Evolutionary conservation across 1,140 invertebrate genomes (phyloP).

Genomic region (Zeugodacus cucurbitae): DNA sequence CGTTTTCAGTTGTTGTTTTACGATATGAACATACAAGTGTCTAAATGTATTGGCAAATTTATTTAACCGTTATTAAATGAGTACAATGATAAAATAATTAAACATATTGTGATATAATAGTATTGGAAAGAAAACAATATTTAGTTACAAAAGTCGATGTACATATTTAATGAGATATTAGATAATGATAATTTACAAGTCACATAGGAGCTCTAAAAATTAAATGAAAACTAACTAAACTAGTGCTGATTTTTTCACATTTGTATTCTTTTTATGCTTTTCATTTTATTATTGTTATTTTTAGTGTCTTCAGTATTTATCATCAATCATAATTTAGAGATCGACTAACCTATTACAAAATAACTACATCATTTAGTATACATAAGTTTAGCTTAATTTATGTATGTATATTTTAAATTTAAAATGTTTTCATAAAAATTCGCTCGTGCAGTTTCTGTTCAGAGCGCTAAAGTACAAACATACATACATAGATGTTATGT

Average conservation of each 20-base stretch:
- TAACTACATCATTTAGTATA: not conserved
- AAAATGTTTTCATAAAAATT: not conserved
- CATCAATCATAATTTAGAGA: conserved; percentile 43
- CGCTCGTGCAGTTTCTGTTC: not conserved
- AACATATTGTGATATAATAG: not conserved
- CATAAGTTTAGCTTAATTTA: conserved; percentile 5
- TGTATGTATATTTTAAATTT: not conserved
- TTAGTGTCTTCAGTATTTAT: conserved; percentile 35
- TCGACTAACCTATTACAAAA: conserved; percentile 44
- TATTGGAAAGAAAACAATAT: not conserved
- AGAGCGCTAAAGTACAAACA: not conserved
- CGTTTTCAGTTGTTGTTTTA: not conserved
- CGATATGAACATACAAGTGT: not conserved
- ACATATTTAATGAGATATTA: not conserved
- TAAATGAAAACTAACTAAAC: not conserved
- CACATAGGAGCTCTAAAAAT: not conserved
- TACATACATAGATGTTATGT: not conserved
- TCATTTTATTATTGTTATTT: not conserved
- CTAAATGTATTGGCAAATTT: not conserved
- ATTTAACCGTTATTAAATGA: not conserved
- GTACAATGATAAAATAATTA: not conserved
- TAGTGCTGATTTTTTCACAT: not conserved
- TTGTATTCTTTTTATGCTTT: not conserved
- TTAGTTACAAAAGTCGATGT: not conserved
- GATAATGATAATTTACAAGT: not conserved